phyloP scores from a whole-genome alignment of 2,797 vertebrate genomes.

The Falco concolor region DNA sequence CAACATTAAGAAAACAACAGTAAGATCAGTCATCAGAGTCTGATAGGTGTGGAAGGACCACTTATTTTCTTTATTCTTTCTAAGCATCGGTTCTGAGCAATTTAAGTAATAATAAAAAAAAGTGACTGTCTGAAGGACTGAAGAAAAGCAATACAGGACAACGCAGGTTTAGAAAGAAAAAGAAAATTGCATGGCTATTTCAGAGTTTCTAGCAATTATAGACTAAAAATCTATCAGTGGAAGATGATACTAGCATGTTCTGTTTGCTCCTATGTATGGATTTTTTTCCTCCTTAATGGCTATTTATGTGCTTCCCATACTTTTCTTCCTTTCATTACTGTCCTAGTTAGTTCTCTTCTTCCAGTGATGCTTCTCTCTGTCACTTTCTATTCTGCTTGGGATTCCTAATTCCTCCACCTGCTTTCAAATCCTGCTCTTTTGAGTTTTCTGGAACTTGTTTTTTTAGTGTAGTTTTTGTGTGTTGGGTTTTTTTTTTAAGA shows the following conservation, averaged over 20 bases:
- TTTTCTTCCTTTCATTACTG: background rate
- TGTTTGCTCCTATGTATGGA: background rate
- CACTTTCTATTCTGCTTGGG: background rate
- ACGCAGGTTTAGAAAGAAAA: background rate
- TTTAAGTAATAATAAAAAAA: background rate
- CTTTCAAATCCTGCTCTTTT: background rate
- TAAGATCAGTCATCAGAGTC: background rate
- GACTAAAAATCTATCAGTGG: background rate
- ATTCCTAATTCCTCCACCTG: background rate
- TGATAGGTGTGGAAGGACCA: background rate
- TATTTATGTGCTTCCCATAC: background rate
- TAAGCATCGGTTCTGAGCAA: background rate
- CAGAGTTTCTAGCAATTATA: background rate
- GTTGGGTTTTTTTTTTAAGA: background rate
- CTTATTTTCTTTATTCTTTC: background rate
- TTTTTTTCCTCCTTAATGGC: background rate
- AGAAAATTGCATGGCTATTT: background rate
- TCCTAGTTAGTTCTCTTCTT: background rate
- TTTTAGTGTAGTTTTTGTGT: no score
- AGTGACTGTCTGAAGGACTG: background rate
- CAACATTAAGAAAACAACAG: background rate
- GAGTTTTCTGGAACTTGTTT: background rate
- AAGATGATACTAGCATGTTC: background rate
- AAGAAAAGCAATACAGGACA: background rate
- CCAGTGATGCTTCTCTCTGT: background rate